phyloP scores from a whole-genome alignment of 2,113 vertebrate genomes.

The Hypanus sabinus region DNA sequence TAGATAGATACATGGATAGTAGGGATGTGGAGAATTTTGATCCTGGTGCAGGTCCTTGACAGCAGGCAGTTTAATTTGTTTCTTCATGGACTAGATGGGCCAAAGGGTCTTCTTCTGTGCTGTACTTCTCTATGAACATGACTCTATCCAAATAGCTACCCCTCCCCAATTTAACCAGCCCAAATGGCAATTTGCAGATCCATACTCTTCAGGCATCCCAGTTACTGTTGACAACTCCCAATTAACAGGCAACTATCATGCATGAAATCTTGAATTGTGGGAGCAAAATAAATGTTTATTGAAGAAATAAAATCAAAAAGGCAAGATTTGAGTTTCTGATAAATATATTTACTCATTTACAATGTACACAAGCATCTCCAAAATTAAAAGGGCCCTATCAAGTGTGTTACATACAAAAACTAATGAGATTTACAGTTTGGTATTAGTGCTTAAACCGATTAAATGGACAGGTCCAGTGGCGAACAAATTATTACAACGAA shows the following conservation, averaged over 20 bases:
- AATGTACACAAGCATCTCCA: slow-evolving; percentile 1
- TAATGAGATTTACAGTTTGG: not conserved
- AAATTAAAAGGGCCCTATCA: not conserved
- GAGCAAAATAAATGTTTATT: not conserved
- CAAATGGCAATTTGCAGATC: not conserved
- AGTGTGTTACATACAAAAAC: not conserved
- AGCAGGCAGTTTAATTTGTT: too few relatives aligned
- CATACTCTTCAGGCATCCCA: not conserved
- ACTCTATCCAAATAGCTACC: too few relatives aligned
- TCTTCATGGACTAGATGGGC: too few relatives aligned
- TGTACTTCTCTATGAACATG: too few relatives aligned
- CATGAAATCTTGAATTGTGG: not conserved
- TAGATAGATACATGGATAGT: too few relatives aligned
- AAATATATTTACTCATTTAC: slow-evolving; percentile 30
- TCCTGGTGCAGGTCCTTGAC: too few relatives aligned
- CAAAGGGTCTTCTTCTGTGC: too few relatives aligned
- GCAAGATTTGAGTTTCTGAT: slow-evolving; percentile 13
- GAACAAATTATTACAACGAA: not conserved
- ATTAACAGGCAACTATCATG: not conserved
- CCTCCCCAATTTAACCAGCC: not conserved
- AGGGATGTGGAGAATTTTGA: too few relatives aligned
- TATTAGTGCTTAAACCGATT: not conserved
- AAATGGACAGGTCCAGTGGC: not conserved
- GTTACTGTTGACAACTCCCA: not conserved
- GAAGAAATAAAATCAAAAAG: slow-evolving; percentile 21